Evolutionary conservation across 2,888 invertebrate species (phyloP).

Genomic region (Thymelicus lineola): DNA sequence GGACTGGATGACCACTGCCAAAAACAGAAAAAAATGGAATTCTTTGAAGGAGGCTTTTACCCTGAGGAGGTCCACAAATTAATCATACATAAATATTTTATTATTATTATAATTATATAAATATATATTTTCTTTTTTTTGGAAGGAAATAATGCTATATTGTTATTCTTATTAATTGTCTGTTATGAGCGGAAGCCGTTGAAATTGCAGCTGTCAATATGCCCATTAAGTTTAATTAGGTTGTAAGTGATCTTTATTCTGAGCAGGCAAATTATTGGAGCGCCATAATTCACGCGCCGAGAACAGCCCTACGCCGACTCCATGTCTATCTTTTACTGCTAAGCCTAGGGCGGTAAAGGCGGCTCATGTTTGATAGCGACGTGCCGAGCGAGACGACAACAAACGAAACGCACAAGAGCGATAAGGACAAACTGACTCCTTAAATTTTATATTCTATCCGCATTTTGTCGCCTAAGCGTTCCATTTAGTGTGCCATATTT

Average conservation of each 20-base stretch:
- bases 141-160: too few relatives aligned
- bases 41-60: too few relatives aligned
- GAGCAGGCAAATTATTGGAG: slow-evolving; percentile 67
- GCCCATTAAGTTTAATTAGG: slow-evolving; percentile 59
- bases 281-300: slow-evolving; percentile 52
- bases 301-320: slow-evolving; percentile 70
- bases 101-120: too few relatives aligned
- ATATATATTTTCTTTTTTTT: too few relatives aligned
- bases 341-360: slow-evolving; percentile 81
- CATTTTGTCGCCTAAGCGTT: slow-evolving; percentile 86
- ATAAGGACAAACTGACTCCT: slow-evolving; percentile 70
- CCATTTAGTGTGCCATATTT: slow-evolving; percentile 85
- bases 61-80: too few relatives aligned
- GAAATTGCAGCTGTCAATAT: slow-evolving; percentile 19
- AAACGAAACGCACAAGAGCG: slow-evolving; percentile 51
- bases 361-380: slow-evolving; percentile 74
- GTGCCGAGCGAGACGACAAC: slow-evolving; percentile 63
- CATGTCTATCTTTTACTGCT: slow-evolving; percentile 83
- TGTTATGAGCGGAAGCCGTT: neutral
- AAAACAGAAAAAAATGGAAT: too few relatives aligned
- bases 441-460: slow-evolving; percentile 85
- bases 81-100: too few relatives aligned
- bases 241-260: slow-evolving; percentile 62
- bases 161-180: too few relatives aligned
- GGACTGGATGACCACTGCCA: too few relatives aligned